Evolutionary conservation across 2,113 vertebrate genomes (phyloP).

Genomic region (Aptenodytes patagonicus): DNA sequence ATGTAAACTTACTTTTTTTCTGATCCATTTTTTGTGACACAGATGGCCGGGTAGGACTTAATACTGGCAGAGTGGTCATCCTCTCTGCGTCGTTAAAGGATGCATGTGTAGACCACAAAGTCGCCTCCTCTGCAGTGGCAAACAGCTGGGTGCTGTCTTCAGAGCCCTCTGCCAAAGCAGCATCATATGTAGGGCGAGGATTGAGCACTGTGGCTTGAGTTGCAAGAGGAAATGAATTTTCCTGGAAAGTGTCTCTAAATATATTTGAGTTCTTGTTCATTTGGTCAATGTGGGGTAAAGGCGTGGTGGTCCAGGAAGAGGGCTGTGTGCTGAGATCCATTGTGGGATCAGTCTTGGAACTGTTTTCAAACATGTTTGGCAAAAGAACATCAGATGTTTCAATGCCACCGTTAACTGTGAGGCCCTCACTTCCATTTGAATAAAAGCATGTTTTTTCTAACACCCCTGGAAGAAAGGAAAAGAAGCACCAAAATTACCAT

Average conservation of each 20-base stretch:
- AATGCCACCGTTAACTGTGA: constrained; percentile 51
- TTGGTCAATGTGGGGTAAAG: constrained; percentile 37
- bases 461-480: constrained; percentile 70
- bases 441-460: constrained; percentile 75
- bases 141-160: neutral
- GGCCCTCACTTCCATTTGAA: constrained; percentile 68
- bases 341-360: neutral
- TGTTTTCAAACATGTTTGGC: constrained; percentile 17
- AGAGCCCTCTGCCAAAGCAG: neutral
- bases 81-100: neutral
- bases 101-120: neutral
- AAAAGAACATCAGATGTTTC: constrained; percentile 34
- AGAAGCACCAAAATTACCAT: neutral
- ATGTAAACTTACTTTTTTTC: constrained; percentile 57
- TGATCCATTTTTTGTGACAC: neutral
- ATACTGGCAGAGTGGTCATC: neutral
- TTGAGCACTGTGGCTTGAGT: neutral
- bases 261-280: constrained; percentile 49
- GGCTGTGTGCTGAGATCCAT: neutral
- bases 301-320: constrained; percentile 15
- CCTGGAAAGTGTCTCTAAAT: neutral
- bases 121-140: neutral
- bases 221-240: neutral
- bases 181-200: neutral
- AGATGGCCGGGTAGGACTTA: neutral